A percentile compares a stretch with the other conserved stretches of the same genome.
These are phyloP conservation scores for Corydoras sp. DNA, from an alignment of 2,113 vertebrate genomes.

Conservation along the genomic window DNA sequence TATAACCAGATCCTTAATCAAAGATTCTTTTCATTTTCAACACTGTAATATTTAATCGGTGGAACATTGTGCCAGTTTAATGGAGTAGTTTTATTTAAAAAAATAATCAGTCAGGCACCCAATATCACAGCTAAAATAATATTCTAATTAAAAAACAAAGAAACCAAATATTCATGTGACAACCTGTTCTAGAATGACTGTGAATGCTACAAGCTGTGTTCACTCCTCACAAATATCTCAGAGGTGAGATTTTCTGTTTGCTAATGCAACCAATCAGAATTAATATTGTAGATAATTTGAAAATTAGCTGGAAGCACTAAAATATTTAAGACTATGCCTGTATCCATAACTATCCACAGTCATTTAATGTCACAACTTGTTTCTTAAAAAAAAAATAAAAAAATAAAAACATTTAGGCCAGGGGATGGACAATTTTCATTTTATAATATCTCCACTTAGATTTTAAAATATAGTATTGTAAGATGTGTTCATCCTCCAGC, in stretches of 20 bases:
- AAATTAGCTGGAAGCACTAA: conserved; percentile 20
- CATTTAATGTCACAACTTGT: background rate
- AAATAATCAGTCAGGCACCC: background rate
- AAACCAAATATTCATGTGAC: background rate
- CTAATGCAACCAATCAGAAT: background rate
- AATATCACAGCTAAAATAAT: background rate
- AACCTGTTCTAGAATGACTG: background rate
- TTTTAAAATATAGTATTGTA: too few species aligned
- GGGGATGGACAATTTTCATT: conserved; percentile 35
- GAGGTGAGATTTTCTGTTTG: background rate
- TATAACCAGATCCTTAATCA: too few species aligned
- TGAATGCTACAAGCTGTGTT: background rate
- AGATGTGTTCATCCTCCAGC: too few species aligned
- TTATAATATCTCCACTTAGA: background rate
- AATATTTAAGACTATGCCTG: conserved; percentile 24
- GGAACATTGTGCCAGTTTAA: background rate
- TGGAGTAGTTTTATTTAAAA: background rate
- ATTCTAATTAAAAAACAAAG: background rate
- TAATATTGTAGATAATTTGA: conserved; percentile 7
- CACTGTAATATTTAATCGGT: background rate
- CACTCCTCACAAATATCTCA: background rate
- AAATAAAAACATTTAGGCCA: conserved; percentile 65
- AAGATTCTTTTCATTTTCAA: background rate
- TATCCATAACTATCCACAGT: background rate
- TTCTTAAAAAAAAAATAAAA: conserved; percentile 56